Evolutionary conservation across 2,797 vertebrate species (phyloP).

Genomic region (Geotria australis): DNA sequence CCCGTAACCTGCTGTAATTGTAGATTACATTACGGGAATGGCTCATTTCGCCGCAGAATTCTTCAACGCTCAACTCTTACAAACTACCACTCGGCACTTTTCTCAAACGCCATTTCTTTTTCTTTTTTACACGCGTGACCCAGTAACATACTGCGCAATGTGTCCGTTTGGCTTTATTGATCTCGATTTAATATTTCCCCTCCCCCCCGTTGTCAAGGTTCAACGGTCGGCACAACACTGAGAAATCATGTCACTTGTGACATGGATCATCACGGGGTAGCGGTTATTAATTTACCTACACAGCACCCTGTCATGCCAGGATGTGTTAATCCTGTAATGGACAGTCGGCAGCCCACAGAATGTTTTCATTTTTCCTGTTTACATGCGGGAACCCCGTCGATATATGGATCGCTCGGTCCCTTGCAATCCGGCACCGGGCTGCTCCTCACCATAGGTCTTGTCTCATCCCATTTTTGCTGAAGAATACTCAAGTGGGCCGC

Average conservation of each 20-base stretch:
- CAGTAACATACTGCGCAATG: neutral
- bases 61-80: neutral
- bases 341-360: neutral
- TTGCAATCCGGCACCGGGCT: neutral
- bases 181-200: neutral
- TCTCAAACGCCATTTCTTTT: neutral
- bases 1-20: neutral
- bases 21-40: neutral
- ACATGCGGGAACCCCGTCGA: neutral
- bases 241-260: neutral
- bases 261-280: neutral
- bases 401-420: neutral
- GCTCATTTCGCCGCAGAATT: neutral
- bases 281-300: neutral
- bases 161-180: neutral
- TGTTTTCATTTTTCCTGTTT: neutral
- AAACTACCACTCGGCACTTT: neutral
- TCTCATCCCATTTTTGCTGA: no score
- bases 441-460: no score
- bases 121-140: constrained; percentile 2
- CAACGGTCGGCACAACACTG: neutral
- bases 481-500: no score
- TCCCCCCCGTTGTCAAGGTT: neutral
- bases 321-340: neutral
- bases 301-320: neutral